phyloP scores from a whole-genome alignment of 2,113 vertebrate genomes.

The Craseonycteris thonglongyai region DNA sequence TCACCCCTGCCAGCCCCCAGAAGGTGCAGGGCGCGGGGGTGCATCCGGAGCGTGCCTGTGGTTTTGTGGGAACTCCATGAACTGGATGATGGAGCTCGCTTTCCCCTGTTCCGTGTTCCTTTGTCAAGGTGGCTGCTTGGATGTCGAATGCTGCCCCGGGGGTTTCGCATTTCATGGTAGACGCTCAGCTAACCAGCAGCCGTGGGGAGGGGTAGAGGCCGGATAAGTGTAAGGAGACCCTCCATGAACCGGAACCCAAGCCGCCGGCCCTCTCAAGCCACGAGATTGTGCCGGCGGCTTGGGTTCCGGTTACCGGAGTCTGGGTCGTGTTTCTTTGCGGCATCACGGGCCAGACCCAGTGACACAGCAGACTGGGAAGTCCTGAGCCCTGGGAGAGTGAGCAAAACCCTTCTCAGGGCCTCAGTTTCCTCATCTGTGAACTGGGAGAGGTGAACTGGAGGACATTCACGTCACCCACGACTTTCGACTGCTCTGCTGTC shows the following conservation, averaged over 20 bases:
- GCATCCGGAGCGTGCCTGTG: not conserved
- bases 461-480: not conserved
- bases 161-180: not conserved
- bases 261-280: too few relatives aligned
- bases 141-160: not conserved
- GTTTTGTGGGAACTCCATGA: not conserved
- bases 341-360: accelerated
- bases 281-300: too few relatives aligned
- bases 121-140: not conserved
- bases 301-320: too few relatives aligned
- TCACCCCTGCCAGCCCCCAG: not conserved
- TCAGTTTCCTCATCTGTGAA: not conserved
- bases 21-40: not conserved
- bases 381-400: not conserved
- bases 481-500: not conserved
- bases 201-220: too few relatives aligned
- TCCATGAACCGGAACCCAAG: too few relatives aligned
- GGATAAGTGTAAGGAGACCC: too few relatives aligned
- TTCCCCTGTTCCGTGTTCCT: not conserved
- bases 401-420: not conserved
- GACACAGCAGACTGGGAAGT: not conserved
- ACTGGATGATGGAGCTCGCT: not conserved
- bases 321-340: not conserved
- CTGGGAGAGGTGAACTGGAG: not conserved
- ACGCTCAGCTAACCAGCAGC: too few relatives aligned